These are phyloP conservation scores for Dermatemys mawii DNA, from an alignment of 2,113 vertebrate species.

Conservation along the genomic window DNA sequence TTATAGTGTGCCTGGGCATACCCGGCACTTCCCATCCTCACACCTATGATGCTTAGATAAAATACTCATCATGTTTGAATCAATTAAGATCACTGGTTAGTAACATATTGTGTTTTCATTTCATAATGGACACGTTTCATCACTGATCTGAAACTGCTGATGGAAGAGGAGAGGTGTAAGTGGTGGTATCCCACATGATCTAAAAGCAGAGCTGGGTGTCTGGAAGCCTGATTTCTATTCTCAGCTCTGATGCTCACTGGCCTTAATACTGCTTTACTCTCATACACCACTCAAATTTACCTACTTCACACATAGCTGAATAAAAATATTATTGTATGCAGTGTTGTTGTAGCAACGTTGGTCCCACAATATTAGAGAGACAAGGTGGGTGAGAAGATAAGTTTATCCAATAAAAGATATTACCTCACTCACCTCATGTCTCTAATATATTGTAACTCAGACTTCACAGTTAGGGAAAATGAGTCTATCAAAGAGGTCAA, in stretches of 20 bases:
- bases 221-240: neutral
- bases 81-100: neutral
- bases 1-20: too few species aligned
- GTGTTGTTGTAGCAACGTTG: too few species aligned
- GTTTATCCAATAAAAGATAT: too few species aligned
- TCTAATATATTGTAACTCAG: too few species aligned
- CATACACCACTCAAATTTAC: neutral
- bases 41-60: neutral
- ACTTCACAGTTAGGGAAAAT: too few species aligned
- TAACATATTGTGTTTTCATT: neutral
- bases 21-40: too few species aligned
- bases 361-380: too few species aligned
- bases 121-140: neutral
- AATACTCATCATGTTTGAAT: neutral
- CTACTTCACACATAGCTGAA: too few species aligned
- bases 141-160: neutral
- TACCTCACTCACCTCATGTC: too few species aligned
- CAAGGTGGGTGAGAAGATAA: too few species aligned
- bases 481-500: too few species aligned
- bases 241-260: neutral
- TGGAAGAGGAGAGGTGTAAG: neutral
- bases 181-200: neutral
- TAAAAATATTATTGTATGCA: too few species aligned
- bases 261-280: neutral
- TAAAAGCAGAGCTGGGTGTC: neutral